Evolutionary conservation across 1,140 invertebrate species (phyloP).

Genomic region (Neomicropteryx cornuta): DNA sequence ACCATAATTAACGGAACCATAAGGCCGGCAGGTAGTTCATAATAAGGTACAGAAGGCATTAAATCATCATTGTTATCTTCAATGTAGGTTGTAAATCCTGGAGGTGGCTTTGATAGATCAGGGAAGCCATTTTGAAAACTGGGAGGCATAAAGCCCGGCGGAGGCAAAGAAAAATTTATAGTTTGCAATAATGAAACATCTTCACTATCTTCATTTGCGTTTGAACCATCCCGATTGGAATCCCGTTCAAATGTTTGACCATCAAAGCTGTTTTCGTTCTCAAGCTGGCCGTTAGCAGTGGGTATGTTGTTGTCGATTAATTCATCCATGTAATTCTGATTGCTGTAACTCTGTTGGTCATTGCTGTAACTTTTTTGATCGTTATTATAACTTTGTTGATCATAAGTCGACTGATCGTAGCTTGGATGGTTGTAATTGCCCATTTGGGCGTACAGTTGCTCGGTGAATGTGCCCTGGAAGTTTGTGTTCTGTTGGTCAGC

Average conservation of each 20-base stretch:
- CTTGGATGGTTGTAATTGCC: too few species aligned
- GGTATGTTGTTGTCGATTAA: conserved; percentile 30
- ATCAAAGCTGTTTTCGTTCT: conserved; percentile 34
- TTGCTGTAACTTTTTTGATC: conserved; percentile 26
- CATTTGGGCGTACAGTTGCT: too few species aligned
- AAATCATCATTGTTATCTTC: conserved; percentile 54
- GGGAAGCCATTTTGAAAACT: conserved; percentile 49
- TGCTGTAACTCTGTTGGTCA: conserved; percentile 27
- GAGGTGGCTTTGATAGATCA: conserved; percentile 76
- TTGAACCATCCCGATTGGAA: not conserved
- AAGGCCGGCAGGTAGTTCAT: conserved; percentile 88
- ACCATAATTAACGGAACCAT: conserved; percentile 91
- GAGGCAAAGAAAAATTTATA: conserved; percentile 43
- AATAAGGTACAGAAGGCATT: conserved; percentile 88
- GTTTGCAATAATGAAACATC: conserved; percentile 28
- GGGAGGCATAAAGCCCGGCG: conserved; percentile 41
- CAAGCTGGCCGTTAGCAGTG: conserved; percentile 33
- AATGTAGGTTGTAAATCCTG: conserved; percentile 54
- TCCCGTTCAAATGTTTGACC: conserved; percentile 35
- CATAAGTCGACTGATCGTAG: conserved; percentile 8
- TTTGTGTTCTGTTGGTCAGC: conserved; percentile 27
- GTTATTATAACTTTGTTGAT: conserved; percentile 11
- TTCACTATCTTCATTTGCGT: conserved; percentile 22
- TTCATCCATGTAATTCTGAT: too few species aligned
- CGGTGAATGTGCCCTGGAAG: too few species aligned